Percentiles rank a stretch among this genome's conserved stretches.
Conservation (phyloP, 2,888 invertebrate species). For the Rotaria macrura region DNA sequence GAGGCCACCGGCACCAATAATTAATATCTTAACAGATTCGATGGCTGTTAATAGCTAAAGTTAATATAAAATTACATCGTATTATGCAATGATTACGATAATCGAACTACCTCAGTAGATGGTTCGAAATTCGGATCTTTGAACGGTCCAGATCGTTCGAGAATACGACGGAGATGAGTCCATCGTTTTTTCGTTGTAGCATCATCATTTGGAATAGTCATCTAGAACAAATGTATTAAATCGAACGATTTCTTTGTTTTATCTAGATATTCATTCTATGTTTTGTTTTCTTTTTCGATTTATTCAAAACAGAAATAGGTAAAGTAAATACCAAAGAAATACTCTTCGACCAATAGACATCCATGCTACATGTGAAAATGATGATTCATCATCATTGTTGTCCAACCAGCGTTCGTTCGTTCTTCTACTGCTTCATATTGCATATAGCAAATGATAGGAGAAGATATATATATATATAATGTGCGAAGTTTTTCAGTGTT, state of each 20-base stretch:
- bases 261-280: not conserved
- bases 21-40: slow-evolving; percentile 55
- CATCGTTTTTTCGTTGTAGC: not conserved
- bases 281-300: not conserved
- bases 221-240: not conserved
- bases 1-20: slow-evolving; percentile 88
- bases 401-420: too few species aligned
- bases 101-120: not conserved
- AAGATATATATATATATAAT: too few species aligned
- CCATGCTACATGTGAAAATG: not conserved
- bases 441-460: too few species aligned
- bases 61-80: not conserved
- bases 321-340: not conserved
- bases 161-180: not conserved
- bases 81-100: not conserved
- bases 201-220: not conserved
- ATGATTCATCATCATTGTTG: too few species aligned
- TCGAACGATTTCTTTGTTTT: not conserved
- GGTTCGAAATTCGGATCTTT: slow-evolving; percentile 9
- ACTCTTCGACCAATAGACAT: not conserved
- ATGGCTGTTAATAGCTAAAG: not conserved
- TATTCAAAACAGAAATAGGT: not conserved
- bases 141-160: not conserved
- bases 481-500: too few species aligned
- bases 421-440: too few species aligned